Conservation (phyloP, 2,888 invertebrate genomes). For the Dinocampus coccinellae region DNA sequence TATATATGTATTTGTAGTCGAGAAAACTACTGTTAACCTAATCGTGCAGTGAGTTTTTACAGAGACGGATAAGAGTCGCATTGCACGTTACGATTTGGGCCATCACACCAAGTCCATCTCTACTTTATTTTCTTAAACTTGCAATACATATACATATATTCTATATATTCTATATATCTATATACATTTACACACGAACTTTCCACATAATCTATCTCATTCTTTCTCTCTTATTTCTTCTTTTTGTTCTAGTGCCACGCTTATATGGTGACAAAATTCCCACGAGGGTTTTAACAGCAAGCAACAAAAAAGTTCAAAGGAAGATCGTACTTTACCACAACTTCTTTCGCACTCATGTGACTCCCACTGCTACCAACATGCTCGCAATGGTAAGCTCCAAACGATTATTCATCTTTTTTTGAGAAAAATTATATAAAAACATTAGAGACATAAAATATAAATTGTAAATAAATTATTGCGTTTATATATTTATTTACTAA, state of each 20-base stretch:
- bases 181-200: not conserved
- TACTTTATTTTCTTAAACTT: not conserved
- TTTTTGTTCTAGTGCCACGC: constrained; percentile 71
- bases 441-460: not conserved
- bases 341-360: constrained; percentile 80
- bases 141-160: not conserved
- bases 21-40: no score
- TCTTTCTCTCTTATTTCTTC: not conserved
- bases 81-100: not conserved
- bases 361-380: constrained; percentile 85
- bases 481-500: not conserved
- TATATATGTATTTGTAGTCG: no score
- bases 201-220: not conserved
- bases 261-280: constrained; percentile 74
- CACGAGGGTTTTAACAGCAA: constrained; percentile 72
- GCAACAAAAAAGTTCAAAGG: constrained; percentile 74
- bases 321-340: constrained; percentile 85
- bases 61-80: no score
- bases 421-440: not conserved
- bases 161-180: no score
- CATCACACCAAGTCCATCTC: not conserved
- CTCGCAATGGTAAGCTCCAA: constrained; percentile 77
- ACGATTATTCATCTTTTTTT: constrained; percentile 1
- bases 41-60: no score
- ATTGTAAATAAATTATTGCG: not conserved